Evolutionary conservation across 1,140 invertebrate species (phyloP).

Genomic region (Adoxophyes honmai): DNA sequence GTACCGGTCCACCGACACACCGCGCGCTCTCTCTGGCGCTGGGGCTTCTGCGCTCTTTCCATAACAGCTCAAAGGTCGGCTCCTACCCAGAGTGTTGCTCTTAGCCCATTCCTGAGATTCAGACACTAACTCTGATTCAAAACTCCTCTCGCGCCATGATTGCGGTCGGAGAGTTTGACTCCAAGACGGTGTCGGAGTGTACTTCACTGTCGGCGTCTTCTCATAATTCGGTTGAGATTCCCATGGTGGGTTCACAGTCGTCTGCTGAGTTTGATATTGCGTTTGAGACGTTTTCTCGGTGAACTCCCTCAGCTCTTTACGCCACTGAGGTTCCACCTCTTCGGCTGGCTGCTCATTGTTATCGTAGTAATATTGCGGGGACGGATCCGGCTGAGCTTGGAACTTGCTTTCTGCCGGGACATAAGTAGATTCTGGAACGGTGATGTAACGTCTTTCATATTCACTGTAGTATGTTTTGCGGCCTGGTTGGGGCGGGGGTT

Average conservation of each 20-base stretch:
- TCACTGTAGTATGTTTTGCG: slow-evolving; percentile 70
- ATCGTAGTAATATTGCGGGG: slow-evolving; percentile 67
- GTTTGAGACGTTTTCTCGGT: slow-evolving; percentile 59
- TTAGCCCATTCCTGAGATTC: slow-evolving; percentile 66
- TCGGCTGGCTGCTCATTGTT: slow-evolving; percentile 60
- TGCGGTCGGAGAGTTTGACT: slow-evolving; percentile 69
- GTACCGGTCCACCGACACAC: slow-evolving; percentile 68
- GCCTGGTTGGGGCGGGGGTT: slow-evolving; percentile 46
- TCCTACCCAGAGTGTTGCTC: slow-evolving; percentile 56
- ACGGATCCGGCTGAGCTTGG: slow-evolving; percentile 61
- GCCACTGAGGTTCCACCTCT: slow-evolving; percentile 65
- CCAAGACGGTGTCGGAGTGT: slow-evolving; percentile 59
- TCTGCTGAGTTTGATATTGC: slow-evolving; percentile 39
- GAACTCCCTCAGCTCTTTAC: slow-evolving; percentile 71
- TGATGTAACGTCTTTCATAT: slow-evolving; percentile 67
- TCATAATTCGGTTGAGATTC: slow-evolving; percentile 54
- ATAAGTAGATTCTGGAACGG: slow-evolving; percentile 66
- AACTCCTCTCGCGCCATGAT: slow-evolving; percentile 67
- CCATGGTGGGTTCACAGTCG: slow-evolving; percentile 57
- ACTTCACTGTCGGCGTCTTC: slow-evolving; percentile 33
- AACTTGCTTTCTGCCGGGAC: slow-evolving; percentile 58
- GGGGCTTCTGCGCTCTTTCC: slow-evolving; percentile 38
- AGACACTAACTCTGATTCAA: slow-evolving; percentile 56
- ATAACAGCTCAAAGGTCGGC: slow-evolving; percentile 57
- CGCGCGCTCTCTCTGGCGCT: slow-evolving; percentile 51